Evolutionary conservation across 2,797 vertebrate species (phyloP), one percentile per base, ranked within the genome.

Genomic region (Lindbergichthys nudifrons): DNA sequence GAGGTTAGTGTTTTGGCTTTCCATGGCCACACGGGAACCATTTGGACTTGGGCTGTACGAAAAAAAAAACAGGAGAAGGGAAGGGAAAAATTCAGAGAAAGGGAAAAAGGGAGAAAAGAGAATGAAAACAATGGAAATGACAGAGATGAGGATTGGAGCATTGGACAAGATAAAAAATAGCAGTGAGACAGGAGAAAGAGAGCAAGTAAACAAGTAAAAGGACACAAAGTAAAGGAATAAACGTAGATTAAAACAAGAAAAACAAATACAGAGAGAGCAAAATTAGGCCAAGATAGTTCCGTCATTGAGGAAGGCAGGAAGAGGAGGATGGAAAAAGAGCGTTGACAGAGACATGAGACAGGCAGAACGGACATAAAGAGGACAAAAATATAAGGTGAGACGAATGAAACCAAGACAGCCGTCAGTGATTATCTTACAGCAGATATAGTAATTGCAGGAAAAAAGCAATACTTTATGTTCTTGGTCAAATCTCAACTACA

Each of bases 1-100:
- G 89, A 93, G 85, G 92, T 94, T 94, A 91, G 92, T 92, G 92
- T 93, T 94, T 81, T 94, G 92, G 93, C 91, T 91, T 47, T 95
- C 93, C 75, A 81, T 85, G 81, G 90, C 86, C 82, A 89, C 91
- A 59, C 93, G 93, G 89, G 92, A 92, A 81, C 93, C 92, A 84
- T 95, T 95, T 86, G 93, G 89, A 91, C 88, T 94, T 42, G 94
- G 92, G 81, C 93, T 94, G 90, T 79, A 79, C 71, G 75, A 84
- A 69, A 72, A 84, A 69, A 70, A 71, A 62, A 90, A 86, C 42
- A 59, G 76, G 45, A 79, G 65, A 66, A 62, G 58, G 81, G 52
- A 51, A 36, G 42, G 47, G 51, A 60, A 52, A 41, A 79, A 79
- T 69, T 75, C 19, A 50, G 43, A 71, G 10, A 75, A 52, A 77